Percentiles rank a stretch among this genome's conserved stretches.
Conservation (phyloP, 2,113 vertebrate genomes). For the Rhynchopsitta pachyrhyncha region DNA sequence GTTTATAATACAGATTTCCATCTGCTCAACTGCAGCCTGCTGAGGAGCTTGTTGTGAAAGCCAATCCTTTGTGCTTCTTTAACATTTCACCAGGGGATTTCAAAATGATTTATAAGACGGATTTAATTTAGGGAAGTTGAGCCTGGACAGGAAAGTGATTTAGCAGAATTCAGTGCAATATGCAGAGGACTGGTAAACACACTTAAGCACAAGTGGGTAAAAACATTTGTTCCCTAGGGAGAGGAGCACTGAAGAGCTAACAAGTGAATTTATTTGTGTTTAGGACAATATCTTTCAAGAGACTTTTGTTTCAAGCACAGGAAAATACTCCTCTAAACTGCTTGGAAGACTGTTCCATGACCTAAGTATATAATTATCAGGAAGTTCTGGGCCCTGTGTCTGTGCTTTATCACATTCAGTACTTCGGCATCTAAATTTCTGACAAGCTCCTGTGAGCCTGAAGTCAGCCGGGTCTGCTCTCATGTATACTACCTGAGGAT, state of each 20-base stretch:
- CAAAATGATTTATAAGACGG: background rate
- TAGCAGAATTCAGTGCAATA: background rate
- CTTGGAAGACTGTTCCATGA: background rate
- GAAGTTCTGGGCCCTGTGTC: background rate
- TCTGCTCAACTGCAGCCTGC: background rate
- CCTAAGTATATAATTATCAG: background rate
- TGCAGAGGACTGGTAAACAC: background rate
- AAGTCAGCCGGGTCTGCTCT: background rate
- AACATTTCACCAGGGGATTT: background rate
- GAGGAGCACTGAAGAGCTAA: background rate
- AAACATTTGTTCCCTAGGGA: background rate
- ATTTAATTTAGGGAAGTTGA: background rate
- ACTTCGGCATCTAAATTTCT: background rate
- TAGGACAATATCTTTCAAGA: conserved; percentile 11
- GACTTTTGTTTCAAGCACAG: conserved; percentile 18
- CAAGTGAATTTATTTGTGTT: background rate
- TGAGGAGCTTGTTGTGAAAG: background rate
- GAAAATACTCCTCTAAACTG: background rate
- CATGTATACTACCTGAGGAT: background rate
- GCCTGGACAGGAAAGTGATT: background rate
- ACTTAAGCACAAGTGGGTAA: background rate
- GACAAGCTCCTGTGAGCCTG: background rate
- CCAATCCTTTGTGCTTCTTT: background rate
- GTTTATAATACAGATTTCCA: background rate
- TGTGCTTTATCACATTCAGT: background rate